Evolutionary conservation across 2,113 vertebrate species (phyloP).

Genomic region (Odontesthes bonariensis): DNA sequence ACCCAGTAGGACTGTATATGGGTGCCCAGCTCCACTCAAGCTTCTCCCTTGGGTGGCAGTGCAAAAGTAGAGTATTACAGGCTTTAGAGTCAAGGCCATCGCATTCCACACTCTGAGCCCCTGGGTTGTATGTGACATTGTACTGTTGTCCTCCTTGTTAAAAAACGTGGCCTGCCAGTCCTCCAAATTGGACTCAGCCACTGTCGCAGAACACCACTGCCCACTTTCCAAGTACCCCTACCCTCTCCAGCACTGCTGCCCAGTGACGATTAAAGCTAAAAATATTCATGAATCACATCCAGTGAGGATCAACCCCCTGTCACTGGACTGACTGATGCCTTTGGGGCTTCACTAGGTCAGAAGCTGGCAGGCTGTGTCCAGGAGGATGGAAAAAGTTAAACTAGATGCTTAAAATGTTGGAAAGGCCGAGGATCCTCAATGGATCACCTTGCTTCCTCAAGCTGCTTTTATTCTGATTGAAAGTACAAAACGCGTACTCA

Average conservation of each 20-base stretch:
- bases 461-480: background rate
- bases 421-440: background rate
- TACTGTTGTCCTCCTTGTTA: constrained; percentile 49
- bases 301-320: constrained; percentile 49
- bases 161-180: constrained; percentile 23
- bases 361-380: constrained; percentile 9
- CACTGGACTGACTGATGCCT: constrained; percentile 34
- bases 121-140: constrained; percentile 61
- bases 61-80: constrained; percentile 52
- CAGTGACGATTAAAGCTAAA: constrained; percentile 72
- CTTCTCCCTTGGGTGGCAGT: constrained; percentile 14
- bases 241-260: constrained; percentile 26
- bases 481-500: background rate
- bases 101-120: constrained; percentile 53
- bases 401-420: constrained; percentile 1
- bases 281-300: constrained; percentile 73
- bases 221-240: constrained; percentile 53
- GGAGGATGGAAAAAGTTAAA: constrained; percentile 36
- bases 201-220: constrained; percentile 38
- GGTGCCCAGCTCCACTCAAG: constrained; percentile 3
- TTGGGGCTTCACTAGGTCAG: constrained; percentile 36
- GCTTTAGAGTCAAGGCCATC: constrained; percentile 56
- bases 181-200: constrained; percentile 48
- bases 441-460: background rate
- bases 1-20: background rate